phyloP scores from a whole-genome alignment of 2,113 vertebrate species.

The Ctenomys sociabilis region DNA sequence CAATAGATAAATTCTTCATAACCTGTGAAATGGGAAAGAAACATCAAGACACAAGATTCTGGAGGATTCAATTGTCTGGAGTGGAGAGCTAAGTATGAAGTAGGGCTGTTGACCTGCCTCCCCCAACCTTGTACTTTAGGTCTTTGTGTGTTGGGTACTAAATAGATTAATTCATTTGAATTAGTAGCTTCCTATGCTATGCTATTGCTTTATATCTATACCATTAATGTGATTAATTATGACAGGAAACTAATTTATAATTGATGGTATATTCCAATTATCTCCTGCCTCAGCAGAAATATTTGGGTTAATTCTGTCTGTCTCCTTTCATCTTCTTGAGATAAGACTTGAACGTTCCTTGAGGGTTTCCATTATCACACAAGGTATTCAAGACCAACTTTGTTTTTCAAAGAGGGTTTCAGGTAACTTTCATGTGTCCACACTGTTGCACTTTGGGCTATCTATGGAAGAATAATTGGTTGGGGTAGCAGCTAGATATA shows the following conservation, averaged over 20 bases:
- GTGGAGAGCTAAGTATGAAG: not conserved
- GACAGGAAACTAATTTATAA: not conserved
- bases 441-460: not conserved
- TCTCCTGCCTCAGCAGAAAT: not conserved
- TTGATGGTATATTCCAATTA: not conserved
- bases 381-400: not conserved
- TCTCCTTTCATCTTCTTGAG: not conserved
- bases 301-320: not conserved
- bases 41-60: accelerated
- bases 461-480: not conserved
- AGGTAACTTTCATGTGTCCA: not conserved
- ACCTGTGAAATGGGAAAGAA: not conserved
- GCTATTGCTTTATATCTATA: not conserved
- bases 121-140: not conserved
- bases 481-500: not conserved
- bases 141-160: not conserved
- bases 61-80: not conserved
- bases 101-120: too few species aligned
- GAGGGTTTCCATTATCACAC: not conserved
- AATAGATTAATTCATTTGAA: conserved; percentile 71
- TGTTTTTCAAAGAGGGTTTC: not conserved
- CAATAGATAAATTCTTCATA: not conserved
- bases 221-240: not conserved
- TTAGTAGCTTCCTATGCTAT: conserved; percentile 50
- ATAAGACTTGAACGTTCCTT: not conserved